Evolutionary conservation across 2,888 invertebrate species (phyloP).

Genomic region (Philonicus albiceps): DNA sequence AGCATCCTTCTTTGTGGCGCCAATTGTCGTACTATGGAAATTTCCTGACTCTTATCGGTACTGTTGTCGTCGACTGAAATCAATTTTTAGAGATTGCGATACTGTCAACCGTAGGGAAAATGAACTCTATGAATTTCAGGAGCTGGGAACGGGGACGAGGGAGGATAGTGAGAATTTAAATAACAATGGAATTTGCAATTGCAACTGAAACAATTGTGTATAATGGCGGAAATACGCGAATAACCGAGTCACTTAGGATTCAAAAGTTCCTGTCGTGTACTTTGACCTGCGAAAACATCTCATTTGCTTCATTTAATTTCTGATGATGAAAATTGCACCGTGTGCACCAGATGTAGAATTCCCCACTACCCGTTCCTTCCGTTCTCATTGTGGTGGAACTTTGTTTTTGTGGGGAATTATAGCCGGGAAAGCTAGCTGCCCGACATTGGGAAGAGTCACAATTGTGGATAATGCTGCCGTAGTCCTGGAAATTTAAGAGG

Average conservation of each 20-base stretch:
- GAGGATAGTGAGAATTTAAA: not conserved
- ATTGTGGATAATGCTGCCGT: not conserved
- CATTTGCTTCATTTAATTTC: not conserved
- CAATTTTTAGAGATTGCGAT: not conserved
- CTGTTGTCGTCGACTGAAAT: not conserved
- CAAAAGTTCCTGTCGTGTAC: not conserved
- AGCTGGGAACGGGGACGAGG: too few species aligned
- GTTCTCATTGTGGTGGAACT: not conserved
- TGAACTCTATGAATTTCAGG: not conserved
- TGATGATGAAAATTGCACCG: not conserved
- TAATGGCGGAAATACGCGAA: not conserved
- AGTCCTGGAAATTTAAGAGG: not conserved
- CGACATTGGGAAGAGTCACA: not conserved
- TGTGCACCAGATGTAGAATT: not conserved
- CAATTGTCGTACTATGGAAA: not conserved
- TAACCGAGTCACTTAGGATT: not conserved
- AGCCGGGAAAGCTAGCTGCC: not conserved
- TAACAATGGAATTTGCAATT: not conserved
- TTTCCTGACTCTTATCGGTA: not conserved
- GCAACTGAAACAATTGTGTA: not conserved
- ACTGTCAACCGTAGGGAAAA: not conserved
- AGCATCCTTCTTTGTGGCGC: not conserved
- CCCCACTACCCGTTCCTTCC: too few species aligned
- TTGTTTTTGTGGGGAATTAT: not conserved
- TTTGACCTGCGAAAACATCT: not conserved